Evolutionary conservation across 2,797 vertebrate species (phyloP), one percentile per base, ranked within the genome.

Genomic region (Varecia variegata): DNA sequence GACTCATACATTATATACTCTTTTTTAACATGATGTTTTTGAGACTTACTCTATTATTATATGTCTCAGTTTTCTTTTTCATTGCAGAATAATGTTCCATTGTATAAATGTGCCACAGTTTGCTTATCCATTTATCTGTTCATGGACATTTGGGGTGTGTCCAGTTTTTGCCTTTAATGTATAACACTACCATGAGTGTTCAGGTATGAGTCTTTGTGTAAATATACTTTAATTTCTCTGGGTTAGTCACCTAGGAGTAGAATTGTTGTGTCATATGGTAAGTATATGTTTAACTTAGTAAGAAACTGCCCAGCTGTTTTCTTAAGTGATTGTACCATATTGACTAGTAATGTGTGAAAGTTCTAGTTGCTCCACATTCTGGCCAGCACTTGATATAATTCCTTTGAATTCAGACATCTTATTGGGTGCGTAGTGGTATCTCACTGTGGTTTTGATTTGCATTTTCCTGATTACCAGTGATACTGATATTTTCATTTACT

Each of bases 281-380:
- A 47, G 27, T 86, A 2, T 86, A 60, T 87, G 18, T 68, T 88
- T 81, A 90, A 47, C 32, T 85, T 89, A 5, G 9, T 87, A 87
- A 90, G 68, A 95, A 94, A 86, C 20, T 76, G 35, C 25, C 2
- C 45, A 40, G 56, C 54, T 94, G 20, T 85, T 92, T 91, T 83
- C 65, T 47, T n/a, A 65, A 43, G 25, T 58, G 40, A 73, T 92
- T 79, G 7, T n/a, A 47, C 32, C n/a, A 3, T 85, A 74, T 65
- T 90, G 25, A 32, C 23, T 35, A 56, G 17, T 9, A 86, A 5
- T 73, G 10, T 81, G 3, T 81, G 50, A 74, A 81, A 86, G 27
- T 86, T 67, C 27, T 65, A 67, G 27, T 93, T 90, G n/a, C 13
- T 67, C 21, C 47, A 67, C 1, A 43, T 89, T 73, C 65, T 85